Base-by-base conservation (phyloP, 2,888 invertebrate genomes). In the Rhingia rostrata region DNA sequence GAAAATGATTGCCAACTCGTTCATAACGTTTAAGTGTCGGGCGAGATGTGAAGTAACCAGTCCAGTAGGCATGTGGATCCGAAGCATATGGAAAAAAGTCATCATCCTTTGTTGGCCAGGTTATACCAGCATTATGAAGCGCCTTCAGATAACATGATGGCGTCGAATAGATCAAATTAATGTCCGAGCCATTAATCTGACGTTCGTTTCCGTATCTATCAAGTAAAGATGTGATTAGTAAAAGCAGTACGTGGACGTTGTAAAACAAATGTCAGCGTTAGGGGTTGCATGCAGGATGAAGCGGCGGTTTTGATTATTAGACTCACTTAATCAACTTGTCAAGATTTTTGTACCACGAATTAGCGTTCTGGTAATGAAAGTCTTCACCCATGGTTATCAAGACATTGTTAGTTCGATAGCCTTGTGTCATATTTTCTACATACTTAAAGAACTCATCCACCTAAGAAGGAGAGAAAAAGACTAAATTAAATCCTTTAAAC, bases 11-110 rank as follows among this genome's bases (percentile, higher is more conserved):
- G 3, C 95, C 95, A 64, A 94, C 91, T 10, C 96, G 92, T 89
- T 96, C 96, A 86, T 94, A 96, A 83, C 94, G 94, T 88, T 97
- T 97, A 0, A 95, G 92, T 0, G 96, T 95, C 0, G 97, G 97
- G 30, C 97, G 93, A 0, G 97, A 97, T 0, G 96, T 95, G 89
- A 95, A 97, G 89, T 96, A 97, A 0, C 99, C 99, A 0, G 98
- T 98, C 99, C 99, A 99, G 89, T 95, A 99, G 0, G 96, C 93
- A 88, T 97, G 95, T 0, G 94, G 93, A 89, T 96, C 96, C 51
- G 95, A 96, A 0, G 97, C 96, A 91, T 97, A 98, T 0, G 98
- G 98, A 91, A 98, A 97, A 92, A 97, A 98, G 89, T 98, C 98
- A 88, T 97, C 97, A 0, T 92, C 92, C 90, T 97, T 97, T 0